Base-by-base conservation (phyloP, 2,888 invertebrate species). In the Rhopalosiphum nymphaeae region DNA sequence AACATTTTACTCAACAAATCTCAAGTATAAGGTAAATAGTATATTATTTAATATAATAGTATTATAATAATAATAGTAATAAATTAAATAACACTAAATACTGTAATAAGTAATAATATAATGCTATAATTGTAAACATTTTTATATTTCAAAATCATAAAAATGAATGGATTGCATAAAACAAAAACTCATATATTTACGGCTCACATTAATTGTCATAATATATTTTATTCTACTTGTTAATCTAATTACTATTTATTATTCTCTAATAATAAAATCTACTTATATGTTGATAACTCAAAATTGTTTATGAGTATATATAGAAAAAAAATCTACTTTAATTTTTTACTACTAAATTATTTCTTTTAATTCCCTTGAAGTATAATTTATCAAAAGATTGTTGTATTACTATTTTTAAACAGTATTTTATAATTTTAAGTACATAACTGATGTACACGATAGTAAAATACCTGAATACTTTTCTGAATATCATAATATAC, bases 21-120 rank as follows among this genome's bases (percentile, higher is more conserved):
- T 89, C 61, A 57, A 89, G 2, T 26, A 61, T 36, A 93, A 57
- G 93, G 93, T 93, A 85, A 90, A 61, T 93, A 46, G 49, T 46
- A 46, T 46, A 46, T 46, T 46, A 46, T 46, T 46, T 46, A 46
- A 46, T 46, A 46, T 46, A 46, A 7, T 46, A 46, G 44, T 46
- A 46, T 46, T 46, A 29, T 57, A 57, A 29, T 4, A 89, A 42
- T 56, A 56, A 46, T 42, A 57, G 2, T 21, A 53, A 53, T n/a
- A n/a, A n/a, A n/a, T 29, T n/a, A 49, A 29, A 0, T 29, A 87
- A 36, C 25, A 84, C 42, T 36, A 86, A n/a, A n/a, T 46, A 26
- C 49, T 53, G 36, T 29, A 10, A 53, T 91, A 46, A 49, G n/a
- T 53, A 13, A 46, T 61, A 46, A n/a, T 46, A 53, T 78, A 67